Base-by-base conservation (phyloP, 2,113 vertebrate species). In the Felis chaus region DNA sequence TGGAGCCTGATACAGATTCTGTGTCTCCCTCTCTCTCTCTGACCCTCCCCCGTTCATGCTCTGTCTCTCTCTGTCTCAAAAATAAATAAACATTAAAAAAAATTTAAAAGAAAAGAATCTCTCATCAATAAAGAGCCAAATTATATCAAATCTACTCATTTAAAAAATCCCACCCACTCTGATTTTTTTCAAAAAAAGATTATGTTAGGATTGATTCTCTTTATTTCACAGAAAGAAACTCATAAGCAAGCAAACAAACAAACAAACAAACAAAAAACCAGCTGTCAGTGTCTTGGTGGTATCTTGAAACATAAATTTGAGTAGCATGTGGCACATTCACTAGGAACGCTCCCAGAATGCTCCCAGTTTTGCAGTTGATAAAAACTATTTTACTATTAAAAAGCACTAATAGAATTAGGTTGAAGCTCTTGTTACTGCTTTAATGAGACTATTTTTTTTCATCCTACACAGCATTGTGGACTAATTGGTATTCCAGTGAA, bases 301-400 rank as follows among this genome's bases (percentile, higher is more conserved):
- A 31, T 39, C 50, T 23, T 15, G 80, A 41, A 27, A 93, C 91
- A 29, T 39, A 45, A 27, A n/a, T 87, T n/a, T 66, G 65, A 85
- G 74, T 13, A 13, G 45, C 55, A 36, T 11, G 1, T 4, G 68
- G 39, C 29, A 25, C 39, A 53, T 36, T 41, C 81, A 39, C 18
- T 2, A 39, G 31, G 31, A 11, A 27, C 31, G 3, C 12, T 78
- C 18, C 13, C 13, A 48, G 73, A 83, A 82, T 1, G 0, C 45
- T 45, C 45, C 50, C 86, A 25, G 33, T 79, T 91, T 82, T 57
- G 7, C 16, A 84, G 80, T 41, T 89, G 39, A 94, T 84, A 91
- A 90, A 94, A 92, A 89, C 41, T 93, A 41, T 91, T 89, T 63
- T 4, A 33, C 16, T 80, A 74, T 78, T 48, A 94, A 89, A 89